Base-by-base conservation (phyloP, 2,797 vertebrate genomes). In the Enteromius argenteus region DNA sequence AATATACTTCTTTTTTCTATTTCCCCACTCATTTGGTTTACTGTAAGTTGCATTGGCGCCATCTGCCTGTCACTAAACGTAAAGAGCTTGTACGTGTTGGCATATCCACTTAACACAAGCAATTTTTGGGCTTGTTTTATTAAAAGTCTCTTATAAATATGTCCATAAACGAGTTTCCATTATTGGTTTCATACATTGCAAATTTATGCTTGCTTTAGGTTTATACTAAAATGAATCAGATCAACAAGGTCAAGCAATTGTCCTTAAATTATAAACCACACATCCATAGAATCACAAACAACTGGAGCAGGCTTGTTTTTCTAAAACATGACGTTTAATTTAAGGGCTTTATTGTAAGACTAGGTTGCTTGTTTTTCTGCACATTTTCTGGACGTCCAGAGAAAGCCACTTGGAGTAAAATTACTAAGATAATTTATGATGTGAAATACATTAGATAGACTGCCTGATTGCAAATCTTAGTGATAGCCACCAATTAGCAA, bases 11-110 rank as follows among this genome's bases (percentile, higher is more conserved):
- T 35, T 73, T 39, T 21, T 9, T 15, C 21, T 27, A 14, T 46
- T 39, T 79, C 30, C 39, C 76, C 69, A 71, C 39, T 42, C 21
- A 7, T 58, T 81, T 15, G 39, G 0, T 69, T 75, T 56, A 46
- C 15, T 83, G 21, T n/a, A 72, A 81, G 88, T 51, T 85, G 85
- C 64, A 6, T 46, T 88, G 87, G 86, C 68, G 91, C 93, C 94
- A 92, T 94, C 94, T 95, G 87, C 91, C 92, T 91, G 91, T 76
- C 17, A 3, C 35, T 17, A 0, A 0, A 21, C 49, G 5, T 64
- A 3, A 27, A 4, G 30, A 15, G 11, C 13, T 56, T n/a, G 49
- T 44, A 15, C 14, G 17, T 64, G 39, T 62, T 77, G 53, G 21
- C 23, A 30, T n/a, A 27, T 64, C 53, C 35, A 19, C 53, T 39